Base-by-base conservation (phyloP, 2,888 invertebrate genomes). In the Volucella bombylans region DNA sequence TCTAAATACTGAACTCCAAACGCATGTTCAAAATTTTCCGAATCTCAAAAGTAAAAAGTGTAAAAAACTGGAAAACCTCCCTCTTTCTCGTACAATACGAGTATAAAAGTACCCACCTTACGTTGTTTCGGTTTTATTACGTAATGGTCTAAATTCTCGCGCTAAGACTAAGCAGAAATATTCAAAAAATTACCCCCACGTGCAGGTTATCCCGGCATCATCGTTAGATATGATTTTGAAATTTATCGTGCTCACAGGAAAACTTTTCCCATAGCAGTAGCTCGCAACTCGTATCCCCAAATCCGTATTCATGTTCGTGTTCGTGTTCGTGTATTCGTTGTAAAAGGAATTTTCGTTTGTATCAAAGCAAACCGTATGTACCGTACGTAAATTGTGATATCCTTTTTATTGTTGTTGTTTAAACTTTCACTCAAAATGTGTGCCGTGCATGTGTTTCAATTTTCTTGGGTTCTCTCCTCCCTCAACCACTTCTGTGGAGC, bases 401-500 rank as follows among this genome's bases (percentile, higher is more conserved):
- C 55, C 45, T 59, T 81, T 31, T 76, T 64, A 74, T 76, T 68
- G 74, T 23, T 49, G 57, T 57, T 81, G 62, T 59, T 81, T 69
- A 69, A 81, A 81, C 64, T 81, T 81, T 76, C 52, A 59, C 76
- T 68, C 55, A 62, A 59, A 74, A 15, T 50, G 62, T 49, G 45
- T 23, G 62, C 23, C 8, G 47, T 55, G 39, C 47, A 45, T 52
- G 57, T 38, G 64, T 50, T 43, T 18, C 47, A 18, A 14, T 47
- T 14, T n/a, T 31, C 4, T 6, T 6, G 4, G 18, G 39, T 59
- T 18, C 41, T 15, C 39, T 8, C n/a, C 15, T 47, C 41, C 47
- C 12, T 47, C 45, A 38, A 62, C n/a, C 50, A 55, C 50, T 64
- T 69, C 43, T 15, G 39, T 18, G 2, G 52, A 65, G 64, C 54